phyloP scores from a whole-genome alignment of 2,797 vertebrate genomes.

The Eidolon dupreanum region DNA sequence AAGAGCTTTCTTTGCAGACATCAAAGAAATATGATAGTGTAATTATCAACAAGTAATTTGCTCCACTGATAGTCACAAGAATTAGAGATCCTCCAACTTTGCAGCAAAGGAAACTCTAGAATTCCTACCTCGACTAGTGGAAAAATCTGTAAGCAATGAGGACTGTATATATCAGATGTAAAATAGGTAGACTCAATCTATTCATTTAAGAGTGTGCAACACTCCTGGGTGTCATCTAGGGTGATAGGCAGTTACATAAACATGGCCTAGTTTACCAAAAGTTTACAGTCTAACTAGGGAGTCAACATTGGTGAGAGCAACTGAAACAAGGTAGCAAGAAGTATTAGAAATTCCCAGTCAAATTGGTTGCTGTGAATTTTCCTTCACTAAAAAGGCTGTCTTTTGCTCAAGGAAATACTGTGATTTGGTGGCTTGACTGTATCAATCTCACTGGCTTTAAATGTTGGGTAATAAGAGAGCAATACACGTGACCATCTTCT shows the following conservation, averaged over 20 bases:
- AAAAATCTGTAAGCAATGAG: neutral
- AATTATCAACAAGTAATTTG: neutral
- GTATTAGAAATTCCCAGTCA: neutral
- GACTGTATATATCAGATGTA: neutral
- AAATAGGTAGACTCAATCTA: neutral
- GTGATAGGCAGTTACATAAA: neutral
- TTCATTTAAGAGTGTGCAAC: neutral
- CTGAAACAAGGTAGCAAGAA: neutral
- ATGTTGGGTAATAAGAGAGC: neutral
- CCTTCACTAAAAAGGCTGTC: neutral
- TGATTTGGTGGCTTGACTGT: neutral
- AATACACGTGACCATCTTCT: neutral
- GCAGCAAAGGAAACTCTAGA: neutral
- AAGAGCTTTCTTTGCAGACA: neutral
- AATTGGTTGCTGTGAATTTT: neutral
- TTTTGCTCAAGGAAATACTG: slow-evolving; percentile 7
- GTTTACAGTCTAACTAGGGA: neutral
- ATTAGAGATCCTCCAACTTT: neutral
- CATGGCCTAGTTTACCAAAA: neutral
- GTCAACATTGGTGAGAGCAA: neutral
- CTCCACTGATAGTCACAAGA: neutral
- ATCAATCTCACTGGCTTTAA: neutral
- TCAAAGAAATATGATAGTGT: neutral
- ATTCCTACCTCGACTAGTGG: neutral
- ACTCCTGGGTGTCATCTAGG: neutral